A percentile compares a stretch with the other conserved stretches of the same genome.
phyloP scores from a whole-genome alignment of 2,113 vertebrate genomes.

The Ornithorhynchus anatinus region DNA sequence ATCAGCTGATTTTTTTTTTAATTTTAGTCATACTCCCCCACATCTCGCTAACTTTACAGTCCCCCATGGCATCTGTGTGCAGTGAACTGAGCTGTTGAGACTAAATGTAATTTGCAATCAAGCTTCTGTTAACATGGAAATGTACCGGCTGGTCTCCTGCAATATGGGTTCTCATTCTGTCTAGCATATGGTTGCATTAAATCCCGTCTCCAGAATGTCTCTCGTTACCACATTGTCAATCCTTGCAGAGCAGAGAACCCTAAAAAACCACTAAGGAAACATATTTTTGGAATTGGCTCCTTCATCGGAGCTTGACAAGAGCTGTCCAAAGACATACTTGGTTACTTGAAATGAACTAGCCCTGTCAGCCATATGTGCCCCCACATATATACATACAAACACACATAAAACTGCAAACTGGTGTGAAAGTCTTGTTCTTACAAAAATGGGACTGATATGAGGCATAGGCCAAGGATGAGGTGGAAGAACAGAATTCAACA shows the following conservation, averaged over 20 bases:
- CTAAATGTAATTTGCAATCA: slow-evolving; percentile 75
- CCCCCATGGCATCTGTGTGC: slow-evolving; percentile 74
- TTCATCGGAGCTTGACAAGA: slow-evolving; percentile 62
- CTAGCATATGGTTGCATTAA: slow-evolving; percentile 78
- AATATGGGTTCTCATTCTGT: slow-evolving; percentile 77
- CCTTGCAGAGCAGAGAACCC: slow-evolving; percentile 67
- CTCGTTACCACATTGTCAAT: slow-evolving; percentile 67
- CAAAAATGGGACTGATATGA: slow-evolving; percentile 16
- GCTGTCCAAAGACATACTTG: slow-evolving; percentile 57
- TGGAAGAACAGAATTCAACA: background rate
- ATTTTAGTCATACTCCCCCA: slow-evolving; percentile 67
- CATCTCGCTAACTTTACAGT: slow-evolving; percentile 75
- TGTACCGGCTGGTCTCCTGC: slow-evolving; percentile 74
- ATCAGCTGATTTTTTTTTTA: slow-evolving; percentile 64
- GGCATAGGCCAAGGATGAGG: slow-evolving; percentile 33
- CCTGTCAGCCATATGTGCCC: slow-evolving; percentile 59
- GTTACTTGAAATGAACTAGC: slow-evolving; percentile 65
- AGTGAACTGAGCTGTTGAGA: slow-evolving; percentile 78
- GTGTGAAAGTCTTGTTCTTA: slow-evolving; percentile 46
- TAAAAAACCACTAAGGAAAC: slow-evolving; percentile 71
- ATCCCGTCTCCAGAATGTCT: slow-evolving; percentile 74
- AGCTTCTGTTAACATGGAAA: slow-evolving; percentile 76
- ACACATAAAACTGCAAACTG: slow-evolving; percentile 27
- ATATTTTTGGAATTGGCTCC: slow-evolving; percentile 66
- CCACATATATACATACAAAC: slow-evolving; percentile 30